These are phyloP conservation scores for Polypedilum vanderplanki DNA, from an alignment of 1,140 invertebrate genomes.

Conservation along the genomic window DNA sequence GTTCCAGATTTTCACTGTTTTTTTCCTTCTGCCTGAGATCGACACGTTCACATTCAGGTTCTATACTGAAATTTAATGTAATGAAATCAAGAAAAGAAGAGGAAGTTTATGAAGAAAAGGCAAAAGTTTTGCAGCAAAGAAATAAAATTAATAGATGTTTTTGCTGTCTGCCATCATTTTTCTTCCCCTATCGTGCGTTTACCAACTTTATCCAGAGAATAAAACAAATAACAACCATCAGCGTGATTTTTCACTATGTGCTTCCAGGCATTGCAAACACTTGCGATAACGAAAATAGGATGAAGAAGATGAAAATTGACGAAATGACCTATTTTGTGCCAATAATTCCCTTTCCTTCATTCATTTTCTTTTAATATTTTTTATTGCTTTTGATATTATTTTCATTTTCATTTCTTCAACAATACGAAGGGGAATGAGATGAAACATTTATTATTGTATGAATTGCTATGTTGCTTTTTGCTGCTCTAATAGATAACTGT, in stretches of 20 bases:
- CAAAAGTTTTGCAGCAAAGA: not conserved
- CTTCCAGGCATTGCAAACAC: not conserved
- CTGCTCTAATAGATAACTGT: too few relatives aligned
- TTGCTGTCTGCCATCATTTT: not conserved
- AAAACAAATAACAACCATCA: not conserved
- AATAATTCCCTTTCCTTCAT: not conserved
- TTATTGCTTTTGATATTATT: not conserved
- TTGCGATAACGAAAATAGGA: not conserved
- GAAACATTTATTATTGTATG: too few relatives aligned
- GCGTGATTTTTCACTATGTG: not conserved
- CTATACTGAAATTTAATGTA: not conserved
- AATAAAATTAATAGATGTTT: conserved; percentile 23
- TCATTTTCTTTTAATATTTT: not conserved
- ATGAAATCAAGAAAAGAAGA: not conserved
- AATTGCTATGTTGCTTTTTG: too few relatives aligned
- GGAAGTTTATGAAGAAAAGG: not conserved
- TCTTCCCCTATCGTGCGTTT: not conserved
- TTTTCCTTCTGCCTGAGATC: not conserved
- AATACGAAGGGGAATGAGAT: too few relatives aligned
- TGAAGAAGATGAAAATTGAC: not conserved
- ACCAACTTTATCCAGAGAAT: not conserved
- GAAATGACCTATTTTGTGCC: not conserved
- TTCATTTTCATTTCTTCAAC: not conserved
- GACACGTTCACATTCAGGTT: not conserved
- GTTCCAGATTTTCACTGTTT: not conserved